phyloP scores from a whole-genome alignment of 2,113 vertebrate genomes.

The Nyctereutes procyonoides region DNA sequence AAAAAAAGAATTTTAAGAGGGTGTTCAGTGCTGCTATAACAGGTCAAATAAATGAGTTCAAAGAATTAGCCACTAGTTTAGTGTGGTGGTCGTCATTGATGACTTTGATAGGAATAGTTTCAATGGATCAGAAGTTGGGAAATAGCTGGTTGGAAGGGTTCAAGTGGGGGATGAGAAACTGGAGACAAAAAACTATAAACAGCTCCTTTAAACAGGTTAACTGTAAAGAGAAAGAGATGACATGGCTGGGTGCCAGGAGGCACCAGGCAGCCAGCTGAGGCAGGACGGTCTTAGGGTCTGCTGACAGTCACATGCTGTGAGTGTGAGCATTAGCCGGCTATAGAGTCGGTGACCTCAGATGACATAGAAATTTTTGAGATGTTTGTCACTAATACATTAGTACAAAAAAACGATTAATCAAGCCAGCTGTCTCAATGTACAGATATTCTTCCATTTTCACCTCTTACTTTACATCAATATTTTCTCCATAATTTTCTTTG shows the following conservation, averaged over 20 bases:
- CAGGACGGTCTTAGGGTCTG: background rate
- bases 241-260: background rate
- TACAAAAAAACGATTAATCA: background rate
- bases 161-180: background rate
- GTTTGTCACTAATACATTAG: background rate
- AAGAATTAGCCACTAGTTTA: background rate
- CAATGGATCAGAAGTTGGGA: background rate
- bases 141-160: background rate
- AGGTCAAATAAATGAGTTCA: background rate
- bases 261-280: background rate
- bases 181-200: background rate
- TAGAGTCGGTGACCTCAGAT: background rate
- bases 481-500: constrained; percentile 19
- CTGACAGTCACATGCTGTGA: background rate
- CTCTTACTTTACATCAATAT: background rate
- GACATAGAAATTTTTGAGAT: background rate
- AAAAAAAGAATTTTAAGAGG: background rate
- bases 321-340: background rate
- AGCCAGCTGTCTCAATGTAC: background rate
- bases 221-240: background rate
- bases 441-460: background rate
- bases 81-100: background rate
- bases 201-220: background rate
- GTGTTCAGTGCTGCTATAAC: background rate
- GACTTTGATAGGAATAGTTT: constrained; percentile 4